Percentiles rank a stretch among this genome's conserved stretches.
Evolutionary conservation across 92 coral and sea anemone genomes (phyloP).

Genomic region (Montipora capitata): DNA sequence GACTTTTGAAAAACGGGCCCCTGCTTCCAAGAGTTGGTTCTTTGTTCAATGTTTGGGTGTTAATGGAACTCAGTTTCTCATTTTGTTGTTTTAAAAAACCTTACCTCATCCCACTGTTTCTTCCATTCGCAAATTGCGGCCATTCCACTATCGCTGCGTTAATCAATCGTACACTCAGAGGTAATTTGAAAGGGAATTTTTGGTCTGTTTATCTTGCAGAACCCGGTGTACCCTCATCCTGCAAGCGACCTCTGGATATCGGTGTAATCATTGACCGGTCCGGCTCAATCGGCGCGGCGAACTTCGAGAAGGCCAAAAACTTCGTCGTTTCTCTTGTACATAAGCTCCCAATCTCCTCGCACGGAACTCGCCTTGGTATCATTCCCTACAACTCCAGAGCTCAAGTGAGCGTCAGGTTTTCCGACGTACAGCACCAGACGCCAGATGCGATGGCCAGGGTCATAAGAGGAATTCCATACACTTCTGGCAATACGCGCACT

Average conservation of each 20-base stretch:
- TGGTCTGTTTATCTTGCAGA: neutral
- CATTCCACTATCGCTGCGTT: no score
- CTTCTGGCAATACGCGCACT: slow-evolving; percentile 74
- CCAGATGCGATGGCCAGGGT: slow-evolving; percentile 60
- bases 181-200: no score
- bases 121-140: no score
- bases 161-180: no score
- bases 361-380: slow-evolving; percentile 80
- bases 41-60: no score
- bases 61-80: no score
- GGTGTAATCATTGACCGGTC: slow-evolving; percentile 81
- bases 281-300: slow-evolving; percentile 49
- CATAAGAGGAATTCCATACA: slow-evolving; percentile 61
- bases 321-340: slow-evolving; percentile 67
- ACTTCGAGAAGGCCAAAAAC: slow-evolving; percentile 67
- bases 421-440: slow-evolving; percentile 57
- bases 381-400: slow-evolving; percentile 68
- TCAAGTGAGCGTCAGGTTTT: slow-evolving; percentile 55
- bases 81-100: no score
- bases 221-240: slow-evolving; percentile 56
- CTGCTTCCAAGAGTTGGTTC: no score
- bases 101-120: no score
- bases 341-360: slow-evolving; percentile 71
- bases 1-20: no score
- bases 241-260: slow-evolving; percentile 77